These are phyloP conservation scores for Agrilus cyanescens DNA, from an alignment of 2,888 invertebrate genomes.

Conservation along the genomic window DNA sequence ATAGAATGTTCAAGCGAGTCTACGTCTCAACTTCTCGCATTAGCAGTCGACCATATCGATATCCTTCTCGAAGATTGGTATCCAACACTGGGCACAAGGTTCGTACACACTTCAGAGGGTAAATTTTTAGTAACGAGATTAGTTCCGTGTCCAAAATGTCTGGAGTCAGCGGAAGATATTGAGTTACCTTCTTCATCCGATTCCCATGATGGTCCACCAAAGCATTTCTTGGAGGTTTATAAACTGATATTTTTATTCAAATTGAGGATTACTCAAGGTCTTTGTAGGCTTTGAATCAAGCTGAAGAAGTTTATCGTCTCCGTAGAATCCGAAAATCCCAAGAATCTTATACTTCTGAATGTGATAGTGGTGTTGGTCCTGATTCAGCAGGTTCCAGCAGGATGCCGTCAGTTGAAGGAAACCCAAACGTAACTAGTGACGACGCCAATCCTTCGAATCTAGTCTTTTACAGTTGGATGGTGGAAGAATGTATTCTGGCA, in stretches of 20 bases:
- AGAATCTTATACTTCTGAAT: slow-evolving; percentile 70
- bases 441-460: slow-evolving; percentile 22
- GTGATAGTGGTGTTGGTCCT: slow-evolving; percentile 79
- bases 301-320: slow-evolving; percentile 11
- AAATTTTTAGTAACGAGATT: slow-evolving; percentile 86
- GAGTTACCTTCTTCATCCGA: slow-evolving; percentile 24
- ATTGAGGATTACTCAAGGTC: too few relatives aligned
- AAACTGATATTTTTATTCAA: too few relatives aligned
- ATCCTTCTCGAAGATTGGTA: slow-evolving; percentile 97
- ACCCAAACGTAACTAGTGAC: slow-evolving; percentile 39
- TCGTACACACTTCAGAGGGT: slow-evolving; percentile 95
- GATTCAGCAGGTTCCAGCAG: slow-evolving; percentile 71
- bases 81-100: slow-evolving; percentile 88
- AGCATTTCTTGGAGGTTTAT: slow-evolving; percentile 18
- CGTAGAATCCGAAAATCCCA: slow-evolving; percentile 43
- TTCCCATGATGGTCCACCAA: slow-evolving; percentile 19
- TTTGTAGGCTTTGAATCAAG: not conserved
- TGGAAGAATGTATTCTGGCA: slow-evolving; percentile 90
- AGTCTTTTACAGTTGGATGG: slow-evolving; percentile 69
- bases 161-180: slow-evolving; percentile 38
- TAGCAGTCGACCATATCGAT: slow-evolving; percentile 92
- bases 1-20: slow-evolving; percentile 71
- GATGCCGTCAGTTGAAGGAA: slow-evolving; percentile 72
- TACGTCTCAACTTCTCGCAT: slow-evolving; percentile 69
- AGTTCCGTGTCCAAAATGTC: slow-evolving; percentile 84